Evolutionary conservation across 1,140 invertebrate species (phyloP), one percentile per base, ranked within the genome.

Genomic region (Eueides isabella): DNA sequence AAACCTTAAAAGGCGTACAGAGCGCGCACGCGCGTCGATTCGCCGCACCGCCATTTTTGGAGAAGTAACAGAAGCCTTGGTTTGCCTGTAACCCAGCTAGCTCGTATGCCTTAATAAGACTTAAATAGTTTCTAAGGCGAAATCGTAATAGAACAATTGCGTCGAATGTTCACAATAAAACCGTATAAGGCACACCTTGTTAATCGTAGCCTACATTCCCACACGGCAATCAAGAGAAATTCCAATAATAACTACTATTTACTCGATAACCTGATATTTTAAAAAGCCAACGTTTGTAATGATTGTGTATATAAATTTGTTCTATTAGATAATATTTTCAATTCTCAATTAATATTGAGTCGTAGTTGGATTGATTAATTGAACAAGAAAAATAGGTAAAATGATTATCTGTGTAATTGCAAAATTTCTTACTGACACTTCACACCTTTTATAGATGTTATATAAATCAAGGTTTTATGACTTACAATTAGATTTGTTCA

Each of bases 1-100:
- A 85, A 84, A 75, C 89, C 89, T 75, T 91, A 91, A 87, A 91
- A 85, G 89, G 89, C 70, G 62, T 84, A 87, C 72, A 62, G 65
- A 70, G 68, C 68, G 82, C 82, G 84, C 85, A 83, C 71, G 82
- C 84, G 83, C 84, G 78, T 72, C 78, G 77, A 67, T 69, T 80
- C 84, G 82, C 79, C 67, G 61, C 71, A 79, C 64, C 69, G 64
- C 89, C 87, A 85, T 89, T 88, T 90, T 91, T 85, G 87, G 87
- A 69, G 69, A 73, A 71, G 77, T 79, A 76, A 79, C 80, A 78
- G 74, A 80, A 87, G 80, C 84, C 81, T 83, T 82, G 82, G 75
- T 62, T 76, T 73, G 75, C 69, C 79, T 77, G 76, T 86, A 83
- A 38, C 80, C 80, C 77, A 83, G 81, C 77, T 80, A 76, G 28